Evolutionary conservation across 1,140 invertebrate species (phyloP).

Genomic region (Marisa cornuarietis): DNA sequence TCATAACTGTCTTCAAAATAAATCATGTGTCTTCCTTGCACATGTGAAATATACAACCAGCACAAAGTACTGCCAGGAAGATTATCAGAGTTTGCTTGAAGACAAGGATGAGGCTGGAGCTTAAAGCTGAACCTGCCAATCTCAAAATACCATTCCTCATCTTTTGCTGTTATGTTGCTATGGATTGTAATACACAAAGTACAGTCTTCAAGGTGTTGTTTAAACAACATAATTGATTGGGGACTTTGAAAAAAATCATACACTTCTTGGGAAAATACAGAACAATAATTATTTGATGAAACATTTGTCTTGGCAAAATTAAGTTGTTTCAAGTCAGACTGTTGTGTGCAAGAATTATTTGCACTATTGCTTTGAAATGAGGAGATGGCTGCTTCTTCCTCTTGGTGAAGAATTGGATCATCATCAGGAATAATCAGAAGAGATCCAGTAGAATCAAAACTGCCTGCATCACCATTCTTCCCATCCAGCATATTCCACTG

Average conservation of each 20-base stretch:
- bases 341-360: no score
- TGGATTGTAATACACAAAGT: conserved; percentile 35
- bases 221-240: conserved; percentile 20
- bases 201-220: conserved; percentile 32
- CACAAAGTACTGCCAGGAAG: conserved; percentile 29
- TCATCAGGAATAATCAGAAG: conserved; percentile 39
- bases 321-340: no score
- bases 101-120: conserved; percentile 21
- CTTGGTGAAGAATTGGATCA: conserved; percentile 35
- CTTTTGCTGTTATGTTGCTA: conserved; percentile 5
- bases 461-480: conserved; percentile 3
- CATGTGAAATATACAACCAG: conserved; percentile 60
- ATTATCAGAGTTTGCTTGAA: background rate
- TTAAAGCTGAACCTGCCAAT: conserved; percentile 44
- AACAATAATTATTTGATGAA: no score
- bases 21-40: conserved; percentile 47
- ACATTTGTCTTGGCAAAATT: no score
- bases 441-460: conserved; percentile 17
- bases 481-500: conserved; percentile 57
- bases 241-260: background rate
- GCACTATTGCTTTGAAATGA: no score
- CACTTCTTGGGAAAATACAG: no score
- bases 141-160: conserved; percentile 35
- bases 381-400: conserved; percentile 8
- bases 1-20: conserved; percentile 59